These are phyloP conservation scores for Lepidonotus clava DNA, from an alignment of 2,888 invertebrate genomes.

Conservation along the genomic window DNA sequence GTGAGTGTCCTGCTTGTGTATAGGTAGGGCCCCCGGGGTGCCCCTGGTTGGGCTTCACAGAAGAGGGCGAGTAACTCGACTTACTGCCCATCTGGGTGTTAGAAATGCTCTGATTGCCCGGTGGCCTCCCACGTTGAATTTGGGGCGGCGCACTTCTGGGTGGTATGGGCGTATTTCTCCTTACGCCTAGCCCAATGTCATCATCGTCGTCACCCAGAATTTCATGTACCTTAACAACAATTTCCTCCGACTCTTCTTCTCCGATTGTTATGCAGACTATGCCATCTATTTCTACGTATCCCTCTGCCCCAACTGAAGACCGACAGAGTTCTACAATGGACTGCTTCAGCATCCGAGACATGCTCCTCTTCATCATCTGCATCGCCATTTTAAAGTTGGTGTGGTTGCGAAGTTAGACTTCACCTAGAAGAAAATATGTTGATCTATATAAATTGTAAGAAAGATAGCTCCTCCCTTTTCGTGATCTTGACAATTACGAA, in stretches of 20 bases:
- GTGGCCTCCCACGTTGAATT: neutral
- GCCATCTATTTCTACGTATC: conserved; percentile 36
- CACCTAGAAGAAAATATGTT: no score
- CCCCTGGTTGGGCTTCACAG: neutral
- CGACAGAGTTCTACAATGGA: conserved; percentile 50
- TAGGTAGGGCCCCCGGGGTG: neutral
- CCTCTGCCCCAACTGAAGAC: neutral
- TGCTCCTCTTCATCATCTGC: conserved; percentile 42
- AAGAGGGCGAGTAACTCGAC: neutral
- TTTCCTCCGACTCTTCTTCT: conserved; percentile 38
- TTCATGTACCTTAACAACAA: conserved; percentile 43
- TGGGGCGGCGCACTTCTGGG: neutral
- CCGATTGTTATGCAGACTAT: conserved; percentile 49
- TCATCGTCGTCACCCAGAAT: conserved; percentile 23
- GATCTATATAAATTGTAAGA: no score
- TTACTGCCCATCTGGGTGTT: neutral
- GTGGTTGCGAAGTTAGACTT: no score
- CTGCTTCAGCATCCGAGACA: conserved; percentile 50
- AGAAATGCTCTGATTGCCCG: neutral
- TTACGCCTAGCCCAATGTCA: no score
- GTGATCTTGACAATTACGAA: no score
- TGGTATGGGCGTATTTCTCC: neutral
- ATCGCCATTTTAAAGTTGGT: no score
- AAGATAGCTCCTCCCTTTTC: no score
- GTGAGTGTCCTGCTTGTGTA: neutral